phyloP scores from a whole-genome alignment of 2,797 vertebrate genomes.

The Vultur gryphus region DNA sequence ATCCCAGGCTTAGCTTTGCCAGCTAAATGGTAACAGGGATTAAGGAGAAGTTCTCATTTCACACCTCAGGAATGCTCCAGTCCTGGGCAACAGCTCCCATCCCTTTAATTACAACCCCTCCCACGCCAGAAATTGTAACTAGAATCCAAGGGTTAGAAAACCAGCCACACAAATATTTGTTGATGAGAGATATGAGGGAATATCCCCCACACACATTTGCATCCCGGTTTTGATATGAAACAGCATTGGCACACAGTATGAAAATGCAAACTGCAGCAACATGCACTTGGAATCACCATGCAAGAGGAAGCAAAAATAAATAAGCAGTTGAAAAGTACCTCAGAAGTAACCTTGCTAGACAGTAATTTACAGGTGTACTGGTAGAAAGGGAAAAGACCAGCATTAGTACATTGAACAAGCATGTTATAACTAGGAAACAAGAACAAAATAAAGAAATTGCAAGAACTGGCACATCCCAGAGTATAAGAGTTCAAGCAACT shows the following conservation, averaged over 20 bases:
- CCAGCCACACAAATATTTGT: background rate
- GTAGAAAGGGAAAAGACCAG: conserved; percentile 85
- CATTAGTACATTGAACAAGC: conserved; percentile 80
- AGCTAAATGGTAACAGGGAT: background rate
- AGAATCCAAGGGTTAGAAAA: conserved; percentile 12
- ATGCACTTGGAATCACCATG: conserved; percentile 73
- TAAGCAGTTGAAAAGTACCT: conserved; percentile 89
- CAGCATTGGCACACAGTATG: background rate
- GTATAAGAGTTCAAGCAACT: background rate
- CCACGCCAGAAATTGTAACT: background rate
- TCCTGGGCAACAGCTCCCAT: background rate
- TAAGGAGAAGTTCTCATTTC: background rate
- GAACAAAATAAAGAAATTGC: conserved; percentile 16
- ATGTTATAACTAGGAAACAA: conserved; percentile 68
- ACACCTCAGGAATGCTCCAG: background rate
- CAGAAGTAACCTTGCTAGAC: conserved; percentile 93
- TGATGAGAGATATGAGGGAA: background rate
- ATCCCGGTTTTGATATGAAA: background rate
- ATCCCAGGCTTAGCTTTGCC: background rate
- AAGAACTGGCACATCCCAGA: background rate
- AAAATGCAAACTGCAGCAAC: conserved; percentile 49
- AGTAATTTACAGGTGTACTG: conserved; percentile 95
- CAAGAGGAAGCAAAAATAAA: conserved; percentile 77
- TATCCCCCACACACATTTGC: background rate
- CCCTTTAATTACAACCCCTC: background rate